Percentiles rank a stretch among this genome's conserved stretches.
phyloP scores from a whole-genome alignment of 1,140 invertebrate species.

The Cotesia vestalis region DNA sequence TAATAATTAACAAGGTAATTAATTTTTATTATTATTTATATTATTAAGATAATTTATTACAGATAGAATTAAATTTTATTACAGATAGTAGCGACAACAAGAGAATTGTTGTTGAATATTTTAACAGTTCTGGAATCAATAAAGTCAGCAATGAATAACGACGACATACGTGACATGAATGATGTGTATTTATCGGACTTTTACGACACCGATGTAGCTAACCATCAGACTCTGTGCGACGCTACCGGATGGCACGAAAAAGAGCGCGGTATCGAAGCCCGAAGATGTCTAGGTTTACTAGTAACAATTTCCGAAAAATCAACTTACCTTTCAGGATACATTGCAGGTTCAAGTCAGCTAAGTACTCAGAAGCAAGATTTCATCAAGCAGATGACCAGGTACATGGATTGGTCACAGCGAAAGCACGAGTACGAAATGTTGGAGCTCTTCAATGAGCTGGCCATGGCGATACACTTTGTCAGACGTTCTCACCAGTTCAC shows the following conservation, averaged over 20 bases:
- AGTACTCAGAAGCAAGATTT: conserved; percentile 49
- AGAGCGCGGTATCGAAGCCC: conserved; percentile 59
- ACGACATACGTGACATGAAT: conserved; percentile 64
- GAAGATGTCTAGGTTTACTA: conserved; percentile 54
- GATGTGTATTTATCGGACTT: conserved; percentile 59
- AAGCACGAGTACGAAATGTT: conserved; percentile 55
- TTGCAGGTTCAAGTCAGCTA: conserved; percentile 52
- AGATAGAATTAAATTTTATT: conserved; percentile 9
- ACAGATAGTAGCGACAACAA: conserved; percentile 54
- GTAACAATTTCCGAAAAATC: conserved; percentile 51
- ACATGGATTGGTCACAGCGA: conserved; percentile 53
- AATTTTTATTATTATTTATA: conserved; percentile 20
- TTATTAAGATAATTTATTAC: not conserved
- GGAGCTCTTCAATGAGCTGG: conserved; percentile 54
- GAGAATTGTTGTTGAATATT: conserved; percentile 57
- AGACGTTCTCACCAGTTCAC: conserved; percentile 63
- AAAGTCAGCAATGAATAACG: conserved; percentile 56
- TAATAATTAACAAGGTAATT: conserved; percentile 59
- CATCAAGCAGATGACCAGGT: conserved; percentile 53
- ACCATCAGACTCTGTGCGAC: conserved; percentile 53
- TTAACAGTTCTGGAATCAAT: conserved; percentile 55
- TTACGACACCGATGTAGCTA: conserved; percentile 50
- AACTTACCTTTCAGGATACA: conserved; percentile 56
- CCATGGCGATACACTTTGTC: conserved; percentile 51
- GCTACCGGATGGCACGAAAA: conserved; percentile 54